Evolutionary conservation across 1,140 invertebrate genomes (phyloP).

Genomic region (Dreissena rostriformis): DNA sequence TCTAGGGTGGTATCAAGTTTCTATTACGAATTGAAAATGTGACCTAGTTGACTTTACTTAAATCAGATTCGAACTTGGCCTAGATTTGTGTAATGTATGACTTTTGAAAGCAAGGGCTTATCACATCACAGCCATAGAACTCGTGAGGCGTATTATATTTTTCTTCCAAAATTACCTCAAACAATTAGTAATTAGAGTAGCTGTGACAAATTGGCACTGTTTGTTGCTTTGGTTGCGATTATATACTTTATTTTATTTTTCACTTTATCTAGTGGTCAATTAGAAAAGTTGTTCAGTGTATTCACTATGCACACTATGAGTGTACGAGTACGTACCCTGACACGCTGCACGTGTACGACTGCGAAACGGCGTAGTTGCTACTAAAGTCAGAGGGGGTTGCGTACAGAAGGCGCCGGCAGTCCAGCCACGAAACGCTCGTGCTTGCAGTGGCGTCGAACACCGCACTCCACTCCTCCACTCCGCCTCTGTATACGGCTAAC

Average conservation of each 20-base stretch:
- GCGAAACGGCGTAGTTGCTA: not conserved
- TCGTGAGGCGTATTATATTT: too few species aligned
- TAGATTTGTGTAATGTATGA: too few species aligned
- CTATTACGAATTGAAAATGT: too few species aligned
- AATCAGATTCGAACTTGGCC: too few species aligned
- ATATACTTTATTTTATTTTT: not conserved
- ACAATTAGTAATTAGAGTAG: too few species aligned
- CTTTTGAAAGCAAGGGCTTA: too few species aligned
- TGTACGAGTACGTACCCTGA: constrained; percentile 11
- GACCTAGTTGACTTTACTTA: too few species aligned
- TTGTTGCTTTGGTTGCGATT: too few species aligned
- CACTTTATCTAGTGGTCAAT: not conserved
- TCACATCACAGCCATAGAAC: too few species aligned
- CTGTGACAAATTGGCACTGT: too few species aligned
- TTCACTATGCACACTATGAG: not conserved
- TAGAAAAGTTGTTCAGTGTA: not conserved
- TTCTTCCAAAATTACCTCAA: too few species aligned
- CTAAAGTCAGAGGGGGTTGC: not conserved
- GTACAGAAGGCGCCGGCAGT: constrained; percentile 25
- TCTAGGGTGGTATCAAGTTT: too few species aligned
- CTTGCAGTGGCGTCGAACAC: constrained; percentile 47
- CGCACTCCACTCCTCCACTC: constrained; percentile 23
- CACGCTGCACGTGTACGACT: constrained; percentile 26
- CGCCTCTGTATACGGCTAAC: constrained; percentile 38
- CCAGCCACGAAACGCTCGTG: constrained; percentile 6